phyloP scores from a whole-genome alignment of 2,113 vertebrate species.

The Cygnus buccinator region DNA sequence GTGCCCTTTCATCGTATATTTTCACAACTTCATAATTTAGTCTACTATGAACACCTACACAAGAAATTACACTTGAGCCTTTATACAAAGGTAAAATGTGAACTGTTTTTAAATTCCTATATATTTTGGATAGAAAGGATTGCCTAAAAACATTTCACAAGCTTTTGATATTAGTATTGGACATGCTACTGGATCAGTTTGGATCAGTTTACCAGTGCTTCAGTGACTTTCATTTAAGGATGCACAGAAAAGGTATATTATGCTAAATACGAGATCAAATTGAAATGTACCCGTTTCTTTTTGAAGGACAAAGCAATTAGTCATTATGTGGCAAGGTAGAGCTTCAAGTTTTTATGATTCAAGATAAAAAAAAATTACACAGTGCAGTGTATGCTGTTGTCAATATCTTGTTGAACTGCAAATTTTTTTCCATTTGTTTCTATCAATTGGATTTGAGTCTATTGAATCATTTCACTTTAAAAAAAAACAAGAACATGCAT shows the following conservation, averaged over 20 bases:
- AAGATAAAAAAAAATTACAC: not conserved
- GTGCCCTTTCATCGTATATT: slow-evolving; percentile 68
- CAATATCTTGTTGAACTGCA: not conserved
- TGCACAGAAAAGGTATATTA: slow-evolving; percentile 20
- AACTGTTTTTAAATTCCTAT: slow-evolving; percentile 67
- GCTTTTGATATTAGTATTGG: slow-evolving; percentile 44
- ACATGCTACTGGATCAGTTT: slow-evolving; percentile 24
- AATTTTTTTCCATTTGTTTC: not conserved
- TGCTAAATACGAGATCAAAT: slow-evolving; percentile 25
- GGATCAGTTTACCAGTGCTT: slow-evolving; percentile 48
- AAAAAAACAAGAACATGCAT: slow-evolving; percentile 27
- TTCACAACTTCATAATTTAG: slow-evolving; percentile 68
- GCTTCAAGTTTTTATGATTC: slow-evolving; percentile 22
- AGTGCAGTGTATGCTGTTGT: not conserved
- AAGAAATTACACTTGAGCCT: slow-evolving; percentile 70
- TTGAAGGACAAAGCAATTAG: slow-evolving; percentile 10
- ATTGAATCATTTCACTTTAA: slow-evolving; percentile 12
- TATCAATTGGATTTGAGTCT: slow-evolving; percentile 27
- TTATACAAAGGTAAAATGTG: slow-evolving; percentile 72
- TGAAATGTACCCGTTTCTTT: slow-evolving; percentile 33
- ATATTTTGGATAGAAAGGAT: slow-evolving; percentile 72
- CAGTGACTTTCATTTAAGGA: slow-evolving; percentile 63
- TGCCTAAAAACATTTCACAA: slow-evolving; percentile 78
- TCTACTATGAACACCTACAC: slow-evolving; percentile 53
- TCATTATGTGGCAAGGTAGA: slow-evolving; percentile 15